Evolutionary conservation across 1,140 invertebrate genomes (phyloP).

Genomic region (Eumeta japonica): DNA sequence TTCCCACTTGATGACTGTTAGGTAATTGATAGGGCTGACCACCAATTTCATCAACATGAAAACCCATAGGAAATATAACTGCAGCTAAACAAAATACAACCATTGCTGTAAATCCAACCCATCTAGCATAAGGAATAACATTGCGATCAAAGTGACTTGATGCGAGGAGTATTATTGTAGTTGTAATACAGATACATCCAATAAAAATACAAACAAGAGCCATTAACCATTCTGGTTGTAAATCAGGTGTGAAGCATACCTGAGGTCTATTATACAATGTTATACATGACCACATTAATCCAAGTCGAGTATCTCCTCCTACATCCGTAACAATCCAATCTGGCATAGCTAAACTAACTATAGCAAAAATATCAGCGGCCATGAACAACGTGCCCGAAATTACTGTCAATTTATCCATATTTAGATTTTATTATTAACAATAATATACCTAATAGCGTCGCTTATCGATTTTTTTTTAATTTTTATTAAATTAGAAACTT

Average conservation of each 20-base stretch:
- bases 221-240: slow-evolving; percentile 88
- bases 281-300: slow-evolving; percentile 92
- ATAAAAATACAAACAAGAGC: slow-evolving; percentile 89
- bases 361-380: slow-evolving; percentile 90
- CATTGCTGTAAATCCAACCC: slow-evolving; percentile 96
- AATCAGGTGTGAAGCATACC: slow-evolving; percentile 82
- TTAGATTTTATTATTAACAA: slow-evolving; percentile 24
- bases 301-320: slow-evolving; percentile 85
- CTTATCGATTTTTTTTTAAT: no score
- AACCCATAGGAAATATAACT: slow-evolving; percentile 94
- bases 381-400: slow-evolving; percentile 91
- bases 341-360: slow-evolving; percentile 88
- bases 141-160: slow-evolving; percentile 89
- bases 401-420: slow-evolving; percentile 89
- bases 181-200: slow-evolving; percentile 90
- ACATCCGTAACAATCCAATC: slow-evolving; percentile 96
- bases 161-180: slow-evolving; percentile 82
- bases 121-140: slow-evolving; percentile 88
- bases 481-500: not conserved
- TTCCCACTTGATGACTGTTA: slow-evolving; percentile 92
- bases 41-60: slow-evolving; percentile 92
- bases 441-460: no score
- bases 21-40: slow-evolving; percentile 93
- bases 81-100: slow-evolving; percentile 93
- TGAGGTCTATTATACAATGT: slow-evolving; percentile 86